Percentiles rank a stretch among this genome's conserved stretches.
phyloP scores from a whole-genome alignment of 2,888 invertebrate species.

The Endomychus coccineus region DNA sequence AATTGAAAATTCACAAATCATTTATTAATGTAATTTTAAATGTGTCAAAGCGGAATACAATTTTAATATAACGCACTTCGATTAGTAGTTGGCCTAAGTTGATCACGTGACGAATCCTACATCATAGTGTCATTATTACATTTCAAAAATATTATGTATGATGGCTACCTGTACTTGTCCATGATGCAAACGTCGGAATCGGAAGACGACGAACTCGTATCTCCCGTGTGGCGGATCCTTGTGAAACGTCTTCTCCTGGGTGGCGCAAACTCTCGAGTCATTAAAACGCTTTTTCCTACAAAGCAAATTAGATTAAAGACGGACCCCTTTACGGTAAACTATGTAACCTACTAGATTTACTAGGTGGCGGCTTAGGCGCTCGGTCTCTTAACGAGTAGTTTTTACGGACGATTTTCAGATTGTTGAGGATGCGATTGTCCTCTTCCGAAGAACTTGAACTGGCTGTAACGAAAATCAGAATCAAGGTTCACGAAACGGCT shows the following conservation, averaged over 20 bases:
- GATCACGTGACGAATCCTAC: too few species aligned
- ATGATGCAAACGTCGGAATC: constrained; percentile 22
- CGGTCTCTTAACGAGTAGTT: constrained; percentile 38
- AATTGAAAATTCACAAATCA: too few species aligned
- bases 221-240: constrained; percentile 28
- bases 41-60: too few species aligned
- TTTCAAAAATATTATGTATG: too few species aligned
- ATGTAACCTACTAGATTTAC: constrained; percentile 10
- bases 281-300: not conserved
- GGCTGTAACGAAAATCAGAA: too few species aligned
- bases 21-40: too few species aligned
- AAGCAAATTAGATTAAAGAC: not conserved
- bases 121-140: too few species aligned
- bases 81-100: too few species aligned
- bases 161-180: constrained; percentile 21
- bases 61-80: too few species aligned
- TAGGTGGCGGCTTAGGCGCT: constrained; percentile 33
- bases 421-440: too few species aligned
- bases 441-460: constrained; percentile 36
- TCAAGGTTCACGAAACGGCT: too few species aligned
- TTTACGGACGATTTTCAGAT: too few species aligned
- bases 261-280: constrained; percentile 2
- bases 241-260: constrained; percentile 28
- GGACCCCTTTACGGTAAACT: not conserved
- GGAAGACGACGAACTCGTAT: constrained; percentile 27